Conservation (phyloP, 2,888 invertebrate species). For the Slavum lentiscoides region DNA sequence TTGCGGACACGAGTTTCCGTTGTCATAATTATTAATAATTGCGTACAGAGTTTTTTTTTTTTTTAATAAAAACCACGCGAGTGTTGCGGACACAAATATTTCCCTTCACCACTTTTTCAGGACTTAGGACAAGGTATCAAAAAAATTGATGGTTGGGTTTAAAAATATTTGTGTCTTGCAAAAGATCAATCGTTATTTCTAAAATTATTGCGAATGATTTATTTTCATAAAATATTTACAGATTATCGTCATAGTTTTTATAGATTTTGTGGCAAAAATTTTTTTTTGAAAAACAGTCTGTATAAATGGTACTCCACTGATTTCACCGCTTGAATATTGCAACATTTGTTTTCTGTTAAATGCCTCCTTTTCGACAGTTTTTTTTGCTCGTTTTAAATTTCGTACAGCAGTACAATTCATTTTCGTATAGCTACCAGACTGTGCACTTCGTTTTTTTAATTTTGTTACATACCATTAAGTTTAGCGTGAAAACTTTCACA, state of each 20-base stretch:
- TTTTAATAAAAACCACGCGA: no score
- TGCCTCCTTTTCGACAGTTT: neutral
- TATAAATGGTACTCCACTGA: neutral
- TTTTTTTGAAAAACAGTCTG: neutral
- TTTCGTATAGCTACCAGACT: no score
- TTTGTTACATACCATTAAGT: neutral
- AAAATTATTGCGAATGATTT: neutral
- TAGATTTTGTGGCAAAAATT: neutral
- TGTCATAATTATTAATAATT: no score
- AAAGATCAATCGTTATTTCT: neutral
- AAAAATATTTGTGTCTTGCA: neutral
- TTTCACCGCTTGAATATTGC: neutral
- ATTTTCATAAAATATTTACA: neutral
- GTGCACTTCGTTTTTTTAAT: neutral
- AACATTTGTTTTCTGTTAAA: neutral
- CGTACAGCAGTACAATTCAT: no score
- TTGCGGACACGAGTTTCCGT: no score
- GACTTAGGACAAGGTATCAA: no score
- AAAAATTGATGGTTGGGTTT: neutral
- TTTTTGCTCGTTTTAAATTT: neutral
- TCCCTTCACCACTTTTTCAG: no score
- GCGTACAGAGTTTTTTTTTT: no score
- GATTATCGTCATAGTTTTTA: neutral
- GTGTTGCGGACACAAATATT: no score
- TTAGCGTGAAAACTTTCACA: neutral